Base-by-base conservation (phyloP, 2,113 vertebrate genomes). In the Damaliscus lunatus region DNA sequence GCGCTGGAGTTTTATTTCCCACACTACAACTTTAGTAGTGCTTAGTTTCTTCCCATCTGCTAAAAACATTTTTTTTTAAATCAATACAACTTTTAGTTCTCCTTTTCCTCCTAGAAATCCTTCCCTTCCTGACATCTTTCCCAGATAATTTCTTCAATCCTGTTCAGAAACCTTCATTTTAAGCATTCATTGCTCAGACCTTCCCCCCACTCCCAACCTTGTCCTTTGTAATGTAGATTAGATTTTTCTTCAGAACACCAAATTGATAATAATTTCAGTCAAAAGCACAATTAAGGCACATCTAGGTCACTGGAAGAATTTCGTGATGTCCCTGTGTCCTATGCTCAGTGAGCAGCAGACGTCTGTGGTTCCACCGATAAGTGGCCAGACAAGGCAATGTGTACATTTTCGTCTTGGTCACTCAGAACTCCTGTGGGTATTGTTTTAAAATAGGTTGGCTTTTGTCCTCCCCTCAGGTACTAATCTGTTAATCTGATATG, bases 151-250 rank as follows among this genome's bases (percentile, higher is more conserved):
- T 80, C 17, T 96, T 90, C 6, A 96, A 27, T 40, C 14, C 29
- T 48, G 1, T 71, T 90, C 36, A 88, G 74, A 96, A 84, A 96
- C 3, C 15, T 85, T 93, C 40, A 33, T 91, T 98, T 97, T 85
- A 95, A 96, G 1, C 13, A 59, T 81, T 94, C 23, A 12, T 80
- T 92, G 50, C 55, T 90, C 43, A 91, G 91, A 78, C 1, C 23
- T 43, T 43, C 43, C 43, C 43, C 43, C 43, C 43, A 6, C 48
- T 2, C n/a, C 15, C 0, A 83, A 80, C 31, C 11, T 88, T 91
- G 7, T 83, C 33, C 6, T 92, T 92, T 90, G 10, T 93, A 91
- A 91, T 46, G 7, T n/a, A 94, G 36, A 81, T 74, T 29, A 88
- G 36, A 71, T 85, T 96, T 13, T 88, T 94, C 14, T 57, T 97